Conservation (phyloP, 2,888 invertebrate species). For the Lacanobia oleracea region DNA sequence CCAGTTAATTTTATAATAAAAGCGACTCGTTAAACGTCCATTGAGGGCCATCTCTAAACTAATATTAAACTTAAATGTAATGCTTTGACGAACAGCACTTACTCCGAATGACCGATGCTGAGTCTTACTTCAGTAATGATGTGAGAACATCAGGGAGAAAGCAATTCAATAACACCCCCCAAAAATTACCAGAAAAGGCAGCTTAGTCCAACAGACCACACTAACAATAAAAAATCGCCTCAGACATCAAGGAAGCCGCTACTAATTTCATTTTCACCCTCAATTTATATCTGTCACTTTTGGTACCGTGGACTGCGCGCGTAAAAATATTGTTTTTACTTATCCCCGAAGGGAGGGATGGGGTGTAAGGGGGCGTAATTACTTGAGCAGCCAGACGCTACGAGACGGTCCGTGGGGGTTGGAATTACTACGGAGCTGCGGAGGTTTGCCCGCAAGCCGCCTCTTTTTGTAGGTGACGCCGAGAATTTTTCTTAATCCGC, state of each 20-base stretch:
- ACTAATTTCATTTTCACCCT: conserved; percentile 87
- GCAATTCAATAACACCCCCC: conserved; percentile 2
- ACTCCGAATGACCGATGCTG: not conserved
- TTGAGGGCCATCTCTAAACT: too few relatives aligned
- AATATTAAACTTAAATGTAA: not conserved
- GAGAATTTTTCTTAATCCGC: conserved; percentile 83
- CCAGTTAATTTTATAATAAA: too few relatives aligned
- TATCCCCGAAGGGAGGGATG: conserved; percentile 80
- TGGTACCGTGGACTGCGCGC: conserved; percentile 84
- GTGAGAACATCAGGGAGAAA: not conserved
- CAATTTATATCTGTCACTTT: conserved; percentile 90
- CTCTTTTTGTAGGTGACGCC: conserved; percentile 82
- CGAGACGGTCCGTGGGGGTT: conserved; percentile 81
- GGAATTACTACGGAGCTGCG: conserved; percentile 78
- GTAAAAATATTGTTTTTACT: conserved; percentile 91
- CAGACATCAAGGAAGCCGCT: conserved; percentile 78
- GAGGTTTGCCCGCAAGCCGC: conserved; percentile 76
- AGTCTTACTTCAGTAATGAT: not conserved
- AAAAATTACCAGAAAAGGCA: conserved; percentile 37
- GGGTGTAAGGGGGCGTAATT: conserved; percentile 82
- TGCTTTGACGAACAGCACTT: not conserved
- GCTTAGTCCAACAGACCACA: conserved; percentile 61
- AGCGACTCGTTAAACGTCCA: too few relatives aligned
- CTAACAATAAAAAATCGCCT: conserved; percentile 72
- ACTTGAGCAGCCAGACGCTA: conserved; percentile 87